Evolutionary conservation across 2,797 vertebrate genomes (phyloP).

Genomic region (Leucoraja ocellata): DNA sequence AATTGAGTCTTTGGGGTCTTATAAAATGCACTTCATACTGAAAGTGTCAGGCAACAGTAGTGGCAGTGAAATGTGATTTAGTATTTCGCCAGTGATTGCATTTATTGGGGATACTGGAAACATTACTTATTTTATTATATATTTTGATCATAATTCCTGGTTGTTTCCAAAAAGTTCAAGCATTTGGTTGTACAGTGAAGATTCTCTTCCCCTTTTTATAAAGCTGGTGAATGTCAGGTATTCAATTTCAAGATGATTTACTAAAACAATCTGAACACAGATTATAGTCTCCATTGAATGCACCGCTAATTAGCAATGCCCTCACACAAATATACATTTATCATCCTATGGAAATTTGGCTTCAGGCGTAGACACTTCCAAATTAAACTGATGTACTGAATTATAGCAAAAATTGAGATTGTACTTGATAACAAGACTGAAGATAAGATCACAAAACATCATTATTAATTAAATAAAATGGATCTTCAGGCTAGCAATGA

Average conservation of each 20-base stretch:
- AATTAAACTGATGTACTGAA: constrained; percentile 17
- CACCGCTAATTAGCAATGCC: constrained; percentile 11
- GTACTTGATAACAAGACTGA: not conserved
- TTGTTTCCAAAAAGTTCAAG: not conserved
- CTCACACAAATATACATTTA: constrained; percentile 10
- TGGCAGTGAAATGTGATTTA: not conserved
- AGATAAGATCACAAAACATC: not conserved
- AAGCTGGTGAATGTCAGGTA: not conserved
- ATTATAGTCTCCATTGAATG: constrained; percentile 6
- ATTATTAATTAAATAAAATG: not conserved
- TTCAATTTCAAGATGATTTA: constrained; percentile 28
- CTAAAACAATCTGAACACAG: constrained; percentile 21
- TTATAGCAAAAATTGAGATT: not conserved
- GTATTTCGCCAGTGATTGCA: not conserved
- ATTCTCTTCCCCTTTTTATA: not conserved
- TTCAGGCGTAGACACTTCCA: not conserved
- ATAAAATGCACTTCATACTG: not conserved
- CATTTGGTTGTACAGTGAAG: not conserved
- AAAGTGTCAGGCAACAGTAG: not conserved
- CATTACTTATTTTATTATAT: not conserved
- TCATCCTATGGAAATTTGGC: not conserved
- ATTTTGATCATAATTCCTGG: not conserved
- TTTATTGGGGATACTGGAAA: not conserved
- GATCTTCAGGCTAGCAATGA: not conserved
- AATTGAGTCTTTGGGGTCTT: not conserved